Evolutionary conservation across 1,140 invertebrate species (phyloP), one percentile per base, ranked within the genome.

Genomic region (Hesperophylax magnus): DNA sequence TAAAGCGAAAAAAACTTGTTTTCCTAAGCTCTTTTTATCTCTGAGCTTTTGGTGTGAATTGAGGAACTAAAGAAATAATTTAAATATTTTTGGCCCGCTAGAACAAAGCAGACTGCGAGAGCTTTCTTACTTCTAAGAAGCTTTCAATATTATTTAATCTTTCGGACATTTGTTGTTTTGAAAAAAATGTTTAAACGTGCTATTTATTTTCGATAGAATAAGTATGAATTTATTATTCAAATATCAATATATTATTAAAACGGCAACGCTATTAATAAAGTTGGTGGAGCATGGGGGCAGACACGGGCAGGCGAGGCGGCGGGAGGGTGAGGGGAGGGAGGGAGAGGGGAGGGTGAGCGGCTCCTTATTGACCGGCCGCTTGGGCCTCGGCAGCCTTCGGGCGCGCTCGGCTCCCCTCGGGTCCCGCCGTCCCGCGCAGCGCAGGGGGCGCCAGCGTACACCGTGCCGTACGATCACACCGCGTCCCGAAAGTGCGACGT

Each of bases 401-500:
- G 87, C 87, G 86, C 83, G 81, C 85, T 88, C 88, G 87, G 86
- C 85, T 84, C 85, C 85, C 84, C 82, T 69, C 78, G 78, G 82
- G 60, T 39, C 85, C 85, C 81, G 84, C 88, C 88, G 86, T 85
- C 85, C 81, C 84, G 89, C 88, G 86, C 83, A 81, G 83, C 83
- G 86, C 84, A 85, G 89, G 86, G 87, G 88, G 87, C 88, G 87
- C 89, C 85, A 84, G 86, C 85, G 87, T 52, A 53, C 58, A 31
- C 34, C 87, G 22, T 56, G 54, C 18, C 31, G 76, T 47, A 54
- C 58, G 58, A 61, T 27, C 60, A 39, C 47, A 52, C 61, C 88
- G 89, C 89, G 89, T 89, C 88, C 87, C 87, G 85, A 85, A 78
- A 79, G 86, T 87, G 89, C 89, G 89, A 88, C 87, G 88, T 90